Percentiles rank a stretch among this genome's conserved stretches.
phyloP scores from a whole-genome alignment of 2,113 vertebrate genomes.

The Glaucidium brasilianum region DNA sequence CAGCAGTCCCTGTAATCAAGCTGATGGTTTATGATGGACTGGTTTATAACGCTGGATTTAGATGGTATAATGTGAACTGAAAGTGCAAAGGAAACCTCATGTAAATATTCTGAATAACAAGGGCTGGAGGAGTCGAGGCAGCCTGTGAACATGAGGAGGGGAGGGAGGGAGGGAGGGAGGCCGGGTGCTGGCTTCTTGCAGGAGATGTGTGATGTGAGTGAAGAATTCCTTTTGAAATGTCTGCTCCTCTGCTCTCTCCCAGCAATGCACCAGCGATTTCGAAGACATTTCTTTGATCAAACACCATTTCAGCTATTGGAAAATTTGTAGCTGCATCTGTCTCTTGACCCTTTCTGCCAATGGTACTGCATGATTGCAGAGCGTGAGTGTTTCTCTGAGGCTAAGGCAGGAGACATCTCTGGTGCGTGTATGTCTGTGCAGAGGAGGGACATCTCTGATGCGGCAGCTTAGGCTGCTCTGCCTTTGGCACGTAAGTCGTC shows the following conservation, averaged over 20 bases:
- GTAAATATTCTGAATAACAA: neutral
- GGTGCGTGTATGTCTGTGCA: neutral
- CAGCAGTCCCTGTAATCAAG: conserved; percentile 55
- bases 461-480: neutral
- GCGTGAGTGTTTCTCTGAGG: neutral
- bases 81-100: conserved; percentile 16
- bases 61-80: neutral
- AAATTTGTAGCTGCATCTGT: neutral
- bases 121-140: neutral
- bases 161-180: neutral
- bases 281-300: neutral
- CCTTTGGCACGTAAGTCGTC: neutral
- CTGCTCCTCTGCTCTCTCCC: neutral
- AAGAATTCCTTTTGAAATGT: neutral
- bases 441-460: neutral
- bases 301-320: neutral
- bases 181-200: neutral
- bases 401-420: neutral
- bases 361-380: neutral
- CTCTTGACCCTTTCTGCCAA: neutral
- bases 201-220: neutral
- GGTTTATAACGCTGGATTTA: neutral
- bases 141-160: neutral
- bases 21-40: conserved; percentile 36
- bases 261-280: neutral